Evolutionary conservation across 2,113 vertebrate species (phyloP).

Genomic region (Gambusia affinis): DNA sequence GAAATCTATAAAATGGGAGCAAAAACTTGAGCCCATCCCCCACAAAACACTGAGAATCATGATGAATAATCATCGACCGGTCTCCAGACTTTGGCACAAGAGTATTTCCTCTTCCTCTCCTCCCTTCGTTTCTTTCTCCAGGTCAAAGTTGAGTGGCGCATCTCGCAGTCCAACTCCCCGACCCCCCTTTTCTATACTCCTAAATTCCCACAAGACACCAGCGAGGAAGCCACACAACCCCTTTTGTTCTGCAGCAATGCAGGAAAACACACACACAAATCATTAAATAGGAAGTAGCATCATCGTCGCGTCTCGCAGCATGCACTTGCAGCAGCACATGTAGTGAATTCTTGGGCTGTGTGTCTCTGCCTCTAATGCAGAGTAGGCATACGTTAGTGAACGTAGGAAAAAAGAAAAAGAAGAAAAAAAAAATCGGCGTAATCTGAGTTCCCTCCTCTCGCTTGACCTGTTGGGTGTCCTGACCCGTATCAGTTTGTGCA

Average conservation of each 20-base stretch:
- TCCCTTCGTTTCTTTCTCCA: conserved; percentile 58
- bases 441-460: conserved; percentile 52
- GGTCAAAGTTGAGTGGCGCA: conserved; percentile 74
- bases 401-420: background rate
- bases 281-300: conserved; percentile 26
- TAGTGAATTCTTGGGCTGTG: conserved; percentile 25
- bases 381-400: conserved; percentile 15
- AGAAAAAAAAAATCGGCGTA: conserved; percentile 50
- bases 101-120: conserved; percentile 63
- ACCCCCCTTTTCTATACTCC: conserved; percentile 32
- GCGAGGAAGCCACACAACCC: conserved; percentile 68
- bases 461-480: conserved; percentile 70
- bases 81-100: conserved; percentile 16
- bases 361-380: background rate
- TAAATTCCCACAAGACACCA: conserved; percentile 69
- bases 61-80: conserved; percentile 47
- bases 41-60: conserved; percentile 45
- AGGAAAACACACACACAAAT: conserved; percentile 44
- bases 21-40: conserved; percentile 28
- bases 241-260: conserved; percentile 67
- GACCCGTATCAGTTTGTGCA: conserved; percentile 70
- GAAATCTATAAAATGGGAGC: conserved; percentile 29
- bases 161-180: conserved; percentile 38
- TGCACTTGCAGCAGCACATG: conserved; percentile 9
- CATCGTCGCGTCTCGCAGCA: conserved; percentile 13